phyloP scores from a whole-genome alignment of 2,113 vertebrate genomes.

The Dendrocopos noguchii region DNA sequence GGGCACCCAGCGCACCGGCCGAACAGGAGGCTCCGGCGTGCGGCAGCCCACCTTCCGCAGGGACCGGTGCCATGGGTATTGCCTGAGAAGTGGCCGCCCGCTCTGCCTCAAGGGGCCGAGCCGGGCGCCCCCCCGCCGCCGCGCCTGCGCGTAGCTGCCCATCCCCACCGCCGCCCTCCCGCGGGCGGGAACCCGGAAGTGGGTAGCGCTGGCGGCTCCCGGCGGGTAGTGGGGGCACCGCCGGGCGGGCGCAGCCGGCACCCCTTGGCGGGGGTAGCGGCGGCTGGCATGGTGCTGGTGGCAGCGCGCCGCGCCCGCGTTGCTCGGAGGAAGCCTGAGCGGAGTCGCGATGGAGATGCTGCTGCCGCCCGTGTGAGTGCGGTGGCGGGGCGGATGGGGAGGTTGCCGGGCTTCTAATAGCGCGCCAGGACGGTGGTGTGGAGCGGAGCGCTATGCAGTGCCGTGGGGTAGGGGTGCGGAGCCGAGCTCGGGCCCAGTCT shows the following conservation, averaged over 20 bases:
- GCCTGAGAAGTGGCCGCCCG: rapidly evolving
- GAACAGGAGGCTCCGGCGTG: rapidly evolving
- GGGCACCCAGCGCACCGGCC: neutral
- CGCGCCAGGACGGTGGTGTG: neutral
- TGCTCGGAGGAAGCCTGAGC: constrained; percentile 73
- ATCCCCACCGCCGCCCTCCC: constrained; percentile 11
- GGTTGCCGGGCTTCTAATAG: neutral
- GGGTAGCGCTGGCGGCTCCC: neutral
- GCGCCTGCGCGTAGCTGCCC: constrained; percentile 34
- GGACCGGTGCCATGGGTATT: rapidly evolving
- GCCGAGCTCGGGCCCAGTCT: neutral
- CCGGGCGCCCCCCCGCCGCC: neutral
- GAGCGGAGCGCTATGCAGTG: neutral
- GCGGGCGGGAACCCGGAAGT: constrained; percentile 68
- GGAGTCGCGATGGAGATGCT: constrained; percentile 83
- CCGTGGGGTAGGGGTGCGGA: neutral
- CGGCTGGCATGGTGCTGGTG: constrained; percentile 90
- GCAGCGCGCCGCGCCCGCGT: constrained; percentile 79
- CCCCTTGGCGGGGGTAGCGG: constrained; percentile 57
- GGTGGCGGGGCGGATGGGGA: neutral
- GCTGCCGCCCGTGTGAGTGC: constrained; percentile 87
- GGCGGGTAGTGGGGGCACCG: neutral
- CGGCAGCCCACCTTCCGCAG: rapidly evolving
- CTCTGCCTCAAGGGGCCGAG: rapidly evolving
- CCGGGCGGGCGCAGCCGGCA: neutral